Evolutionary conservation across 2,888 invertebrate species (phyloP).

Genomic region (Oeneis ivallda): DNA sequence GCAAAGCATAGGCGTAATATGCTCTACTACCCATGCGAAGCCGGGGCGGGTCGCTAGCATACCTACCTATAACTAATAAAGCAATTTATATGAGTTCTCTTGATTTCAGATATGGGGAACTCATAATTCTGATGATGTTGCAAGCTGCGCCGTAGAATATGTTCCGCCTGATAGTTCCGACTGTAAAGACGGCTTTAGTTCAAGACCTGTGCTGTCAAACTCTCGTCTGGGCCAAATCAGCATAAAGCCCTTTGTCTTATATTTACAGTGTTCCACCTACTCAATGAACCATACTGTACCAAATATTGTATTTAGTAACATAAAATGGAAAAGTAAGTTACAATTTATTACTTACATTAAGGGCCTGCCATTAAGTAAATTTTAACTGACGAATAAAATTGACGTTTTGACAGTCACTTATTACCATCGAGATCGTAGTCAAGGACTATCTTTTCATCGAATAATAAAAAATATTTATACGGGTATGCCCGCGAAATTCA

Average conservation of each 20-base stretch:
- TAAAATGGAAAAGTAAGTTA: conserved; percentile 21
- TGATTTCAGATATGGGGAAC: conserved; percentile 10
- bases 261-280: neutral
- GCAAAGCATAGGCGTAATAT: no score
- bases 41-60: no score
- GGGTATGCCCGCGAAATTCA: no score
- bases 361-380: no score
- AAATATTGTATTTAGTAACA: conserved; percentile 8
- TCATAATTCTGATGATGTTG: neutral
- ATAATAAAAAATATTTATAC: no score
- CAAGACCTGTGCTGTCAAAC: neutral
- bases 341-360: no score
- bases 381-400: no score
- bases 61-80: no score
- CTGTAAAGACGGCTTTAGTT: neutral
- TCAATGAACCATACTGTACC: neutral
- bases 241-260: conserved; percentile 1
- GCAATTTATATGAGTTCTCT: neutral
- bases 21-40: no score
- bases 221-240: neutral
- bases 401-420: no score
- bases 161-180: neutral
- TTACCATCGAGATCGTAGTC: no score
- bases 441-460: no score
- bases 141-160: neutral